Conservation (phyloP, 2,888 invertebrate species). For the Mesorhabditis spiculigera region DNA sequence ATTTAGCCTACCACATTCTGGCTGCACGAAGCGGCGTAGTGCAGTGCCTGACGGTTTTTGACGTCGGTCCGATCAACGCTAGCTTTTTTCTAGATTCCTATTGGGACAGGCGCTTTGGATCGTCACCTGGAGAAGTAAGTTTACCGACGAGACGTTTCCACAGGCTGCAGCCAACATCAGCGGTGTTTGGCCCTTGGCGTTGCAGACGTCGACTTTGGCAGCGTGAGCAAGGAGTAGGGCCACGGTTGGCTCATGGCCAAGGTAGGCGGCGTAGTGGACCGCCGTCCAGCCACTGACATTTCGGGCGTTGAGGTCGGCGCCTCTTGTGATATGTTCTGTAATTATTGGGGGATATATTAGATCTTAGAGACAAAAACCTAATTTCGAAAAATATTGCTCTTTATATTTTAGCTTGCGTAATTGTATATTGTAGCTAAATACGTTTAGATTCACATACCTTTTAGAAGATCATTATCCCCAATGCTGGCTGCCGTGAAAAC, state of each 20-base stretch:
- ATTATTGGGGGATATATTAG: neutral
- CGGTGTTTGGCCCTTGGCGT: constrained; percentile 56
- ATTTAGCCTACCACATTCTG: constrained; percentile 27
- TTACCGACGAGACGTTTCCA: constrained; percentile 59
- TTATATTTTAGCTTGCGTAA: constrained; percentile 12
- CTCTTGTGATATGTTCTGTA: neutral
- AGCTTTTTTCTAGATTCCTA: constrained; percentile 21
- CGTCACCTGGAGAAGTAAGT: neutral
- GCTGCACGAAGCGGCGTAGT: constrained; percentile 35
- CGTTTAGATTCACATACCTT: constrained; percentile 7
- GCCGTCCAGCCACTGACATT: constrained; percentile 81
- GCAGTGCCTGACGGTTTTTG: constrained; percentile 26
- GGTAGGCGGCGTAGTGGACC: constrained; percentile 89
- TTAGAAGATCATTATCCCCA: constrained; percentile 30
- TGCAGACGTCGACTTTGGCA: constrained; percentile 64
- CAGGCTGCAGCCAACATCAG: constrained; percentile 65
- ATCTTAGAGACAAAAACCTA: neutral
- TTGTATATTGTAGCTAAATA: neutral
- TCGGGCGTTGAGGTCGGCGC: neutral
- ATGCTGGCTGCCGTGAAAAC: constrained; percentile 39
- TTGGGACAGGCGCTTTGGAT: constrained; percentile 4
- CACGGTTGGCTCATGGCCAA: constrained; percentile 81
- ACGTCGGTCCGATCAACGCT: constrained; percentile 19
- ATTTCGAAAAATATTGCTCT: no score
- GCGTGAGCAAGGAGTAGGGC: constrained; percentile 80